A percentile compares a stretch with the other conserved stretches of the same genome.
These are phyloP conservation scores for Microcebus murinus DNA, from an alignment of 2,113 vertebrate species.

Conservation along the genomic window DNA sequence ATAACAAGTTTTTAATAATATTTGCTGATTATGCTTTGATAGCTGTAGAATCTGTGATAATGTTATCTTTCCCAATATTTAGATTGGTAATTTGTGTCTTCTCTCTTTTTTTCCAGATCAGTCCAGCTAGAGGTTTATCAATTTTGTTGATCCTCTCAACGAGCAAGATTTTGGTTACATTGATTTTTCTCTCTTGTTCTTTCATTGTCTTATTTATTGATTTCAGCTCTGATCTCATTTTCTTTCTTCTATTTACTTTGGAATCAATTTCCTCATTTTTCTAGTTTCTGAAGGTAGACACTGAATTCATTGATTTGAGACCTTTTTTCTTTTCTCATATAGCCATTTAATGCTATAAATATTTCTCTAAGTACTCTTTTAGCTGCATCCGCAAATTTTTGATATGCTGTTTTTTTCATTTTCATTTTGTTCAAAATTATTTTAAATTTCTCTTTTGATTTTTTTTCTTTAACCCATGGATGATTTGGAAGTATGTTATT, in stretches of 20 bases:
- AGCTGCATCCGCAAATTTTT: background rate
- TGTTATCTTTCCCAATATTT: background rate
- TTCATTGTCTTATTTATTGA: background rate
- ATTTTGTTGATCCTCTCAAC: constrained; percentile 28
- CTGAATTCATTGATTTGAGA: background rate
- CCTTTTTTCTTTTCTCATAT: background rate
- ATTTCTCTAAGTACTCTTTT: background rate
- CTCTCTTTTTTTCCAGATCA: constrained; percentile 1
- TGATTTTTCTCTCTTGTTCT: background rate
- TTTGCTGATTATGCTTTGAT: background rate
- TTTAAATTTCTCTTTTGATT: background rate
- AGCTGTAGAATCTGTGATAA: constrained; percentile 8
- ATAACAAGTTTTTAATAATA: background rate
- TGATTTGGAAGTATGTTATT: background rate
- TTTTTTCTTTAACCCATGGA: background rate
- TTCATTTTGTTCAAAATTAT: background rate
- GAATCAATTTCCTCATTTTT: background rate
- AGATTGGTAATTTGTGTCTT: constrained; percentile 7
- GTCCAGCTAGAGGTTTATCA: background rate
- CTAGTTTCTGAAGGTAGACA: constrained; percentile 1
- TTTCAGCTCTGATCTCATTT: background rate
- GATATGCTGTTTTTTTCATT: background rate
- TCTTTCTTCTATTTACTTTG: background rate
- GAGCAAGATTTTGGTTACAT: constrained; percentile 8
- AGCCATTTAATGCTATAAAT: background rate